phyloP scores from a whole-genome alignment of 2,888 invertebrate genomes.

The Julus scanicus region DNA sequence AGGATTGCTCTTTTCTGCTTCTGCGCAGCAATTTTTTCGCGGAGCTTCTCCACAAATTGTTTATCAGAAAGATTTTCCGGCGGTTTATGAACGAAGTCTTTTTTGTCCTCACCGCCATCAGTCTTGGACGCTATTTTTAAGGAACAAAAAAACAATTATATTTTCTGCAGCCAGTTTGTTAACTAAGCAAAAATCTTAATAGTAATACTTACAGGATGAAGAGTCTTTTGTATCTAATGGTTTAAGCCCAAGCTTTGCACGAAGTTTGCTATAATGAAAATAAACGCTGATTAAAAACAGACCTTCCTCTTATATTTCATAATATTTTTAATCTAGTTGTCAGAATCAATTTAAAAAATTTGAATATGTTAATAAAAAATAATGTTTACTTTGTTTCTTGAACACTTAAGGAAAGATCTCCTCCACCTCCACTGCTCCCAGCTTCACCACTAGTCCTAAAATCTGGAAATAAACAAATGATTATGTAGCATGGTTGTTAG shows the following conservation, averaged over 20 bases:
- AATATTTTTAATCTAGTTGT: conserved; percentile 63
- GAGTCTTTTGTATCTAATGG: conserved; percentile 80
- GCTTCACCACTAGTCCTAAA: not conserved
- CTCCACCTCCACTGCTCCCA: conserved; percentile 28
- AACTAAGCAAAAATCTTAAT: not conserved
- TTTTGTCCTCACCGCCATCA: conserved; percentile 68
- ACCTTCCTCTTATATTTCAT: conserved; percentile 64
- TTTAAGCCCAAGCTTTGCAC: conserved; percentile 92
- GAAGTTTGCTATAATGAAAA: conserved; percentile 75
- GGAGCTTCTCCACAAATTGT: conserved; percentile 81
- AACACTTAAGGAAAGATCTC: conserved; percentile 58
- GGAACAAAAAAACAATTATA: not conserved
- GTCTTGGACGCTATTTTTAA: conserved; percentile 53
- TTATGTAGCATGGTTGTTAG: not conserved
- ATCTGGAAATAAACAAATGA: conserved; percentile 16
- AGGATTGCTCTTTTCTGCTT: conserved; percentile 84
- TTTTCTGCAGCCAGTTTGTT: not conserved
- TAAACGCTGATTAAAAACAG: not conserved
- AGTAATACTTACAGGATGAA: conserved; percentile 59
- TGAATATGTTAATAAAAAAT: not conserved
- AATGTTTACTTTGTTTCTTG: conserved; percentile 60
- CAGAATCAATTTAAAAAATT: conserved; percentile 38
- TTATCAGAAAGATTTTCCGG: conserved; percentile 71
- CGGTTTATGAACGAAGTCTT: conserved; percentile 73
- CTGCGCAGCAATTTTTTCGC: conserved; percentile 79